These are phyloP conservation scores for Erethizon dorsatum DNA, from an alignment of 2,797 vertebrate genomes.

Conservation along the genomic window DNA sequence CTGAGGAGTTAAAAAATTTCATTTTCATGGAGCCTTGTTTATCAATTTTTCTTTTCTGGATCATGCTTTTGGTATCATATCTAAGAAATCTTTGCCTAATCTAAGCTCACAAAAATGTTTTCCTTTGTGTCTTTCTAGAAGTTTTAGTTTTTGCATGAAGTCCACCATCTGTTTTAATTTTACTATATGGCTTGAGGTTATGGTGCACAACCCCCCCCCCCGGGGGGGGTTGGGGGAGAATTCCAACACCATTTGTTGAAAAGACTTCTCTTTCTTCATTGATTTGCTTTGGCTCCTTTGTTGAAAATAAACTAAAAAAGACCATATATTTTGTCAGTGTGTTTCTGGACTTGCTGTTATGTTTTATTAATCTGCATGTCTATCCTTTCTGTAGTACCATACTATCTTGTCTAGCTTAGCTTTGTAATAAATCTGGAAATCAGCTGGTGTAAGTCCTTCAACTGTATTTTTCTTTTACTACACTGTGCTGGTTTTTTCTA, in stretches of 20 bases:
- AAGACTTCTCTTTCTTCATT: background rate
- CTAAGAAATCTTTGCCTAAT: background rate
- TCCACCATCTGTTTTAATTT: background rate
- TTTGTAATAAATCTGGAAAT: constrained; percentile 5
- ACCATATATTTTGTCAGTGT: background rate
- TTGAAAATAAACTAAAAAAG: background rate
- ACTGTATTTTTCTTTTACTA: background rate
- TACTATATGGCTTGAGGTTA: background rate
- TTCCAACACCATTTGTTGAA: background rate
- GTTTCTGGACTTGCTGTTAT: background rate
- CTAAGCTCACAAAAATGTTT: constrained; percentile 1
- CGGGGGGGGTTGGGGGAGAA: background rate
- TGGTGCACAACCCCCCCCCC: background rate
- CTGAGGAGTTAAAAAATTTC: background rate
- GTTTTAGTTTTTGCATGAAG: background rate
- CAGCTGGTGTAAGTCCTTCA: background rate
- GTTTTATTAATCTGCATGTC: background rate
- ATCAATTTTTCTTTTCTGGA: background rate
- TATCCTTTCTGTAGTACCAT: background rate
- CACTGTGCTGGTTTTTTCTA: background rate
- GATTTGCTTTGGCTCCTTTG: background rate
- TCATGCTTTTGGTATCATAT: background rate
- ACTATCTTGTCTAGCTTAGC: background rate
- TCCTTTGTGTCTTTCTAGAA: constrained; percentile 17
- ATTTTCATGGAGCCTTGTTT: background rate